Evolutionary conservation across 2,888 invertebrate genomes (phyloP), one percentile per base, ranked within the genome.

Genomic region (Muschampia plurimacula): DNA sequence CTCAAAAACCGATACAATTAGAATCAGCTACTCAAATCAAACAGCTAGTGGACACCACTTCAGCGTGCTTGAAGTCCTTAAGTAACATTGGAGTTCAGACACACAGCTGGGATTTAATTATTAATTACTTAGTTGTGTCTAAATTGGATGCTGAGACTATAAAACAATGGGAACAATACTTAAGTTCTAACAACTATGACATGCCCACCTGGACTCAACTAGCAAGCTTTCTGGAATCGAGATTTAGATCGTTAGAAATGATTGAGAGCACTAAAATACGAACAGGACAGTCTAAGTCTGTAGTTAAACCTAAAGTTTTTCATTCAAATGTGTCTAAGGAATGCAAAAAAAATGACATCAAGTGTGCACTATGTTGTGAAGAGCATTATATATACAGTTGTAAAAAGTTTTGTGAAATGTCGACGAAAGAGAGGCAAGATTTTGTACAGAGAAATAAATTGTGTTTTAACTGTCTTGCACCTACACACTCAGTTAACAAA

Each of bases 91-190:
- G 57, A 0, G 22, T 80, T 10, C 67, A 69, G 0, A 77, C 75
- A 1, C 44, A 65, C 6, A 28, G 36, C 0, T 79, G 78, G 78
- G 77, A 78, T 64, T 36, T 52, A 1, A 69, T 78, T 28, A 69
- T 78, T 3, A 73, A 64, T 59, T 59, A 76, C 64, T 46, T 78
- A 15, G 73, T 78, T 2, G 10, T 74, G 32, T 72, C 76, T 22
- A 78, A 77, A 68, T 44, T 79, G 2, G 77, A 79, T 32, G 6
- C 12, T 4, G 78, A 77, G 41, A 63, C 76, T 39, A 44, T n/a
- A 8, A 72, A 68, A 36, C 65, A 69, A 22, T 76, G 73, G 74
- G 73, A 76, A 67, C 59, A 73, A n/a, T 73, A 79, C 46, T n/a
- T 55, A 15, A 71, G 36, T 52, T 7, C n/a, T 15, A 32, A 36